A percentile compares a stretch with the other conserved stretches of the same genome.
phyloP scores from a whole-genome alignment of 2,888 invertebrate species.

The Amphimallon solstitiale region DNA sequence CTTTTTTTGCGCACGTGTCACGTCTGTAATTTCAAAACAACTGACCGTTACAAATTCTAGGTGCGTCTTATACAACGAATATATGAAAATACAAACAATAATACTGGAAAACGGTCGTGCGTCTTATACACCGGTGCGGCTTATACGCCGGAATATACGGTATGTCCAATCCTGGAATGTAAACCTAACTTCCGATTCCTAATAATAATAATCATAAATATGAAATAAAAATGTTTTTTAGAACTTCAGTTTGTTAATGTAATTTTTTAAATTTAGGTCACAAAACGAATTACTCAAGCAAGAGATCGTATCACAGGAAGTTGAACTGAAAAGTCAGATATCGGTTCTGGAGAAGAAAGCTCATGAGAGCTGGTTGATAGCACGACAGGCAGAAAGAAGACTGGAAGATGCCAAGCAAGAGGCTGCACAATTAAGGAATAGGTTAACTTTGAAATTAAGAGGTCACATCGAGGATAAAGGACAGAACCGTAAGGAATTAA shows the following conservation, averaged over 20 bases:
- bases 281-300: constrained; percentile 75
- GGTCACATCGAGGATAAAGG: constrained; percentile 64
- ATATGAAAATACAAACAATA: too few species aligned
- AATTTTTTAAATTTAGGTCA: constrained; percentile 57
- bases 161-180: too few species aligned
- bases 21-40: too few species aligned
- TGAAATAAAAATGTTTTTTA: too few species aligned
- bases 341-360: constrained; percentile 84
- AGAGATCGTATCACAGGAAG: constrained; percentile 88
- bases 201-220: too few species aligned
- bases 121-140: too few species aligned
- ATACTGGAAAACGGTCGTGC: too few species aligned
- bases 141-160: too few species aligned
- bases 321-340: constrained; percentile 74
- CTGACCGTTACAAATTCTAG: too few species aligned
- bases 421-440: constrained; percentile 72
- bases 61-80: too few species aligned
- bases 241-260: constrained; percentile 10
- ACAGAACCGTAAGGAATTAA: constrained; percentile 64
- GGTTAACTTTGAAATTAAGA: constrained; percentile 68
- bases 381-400: constrained; percentile 83
- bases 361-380: constrained; percentile 87
- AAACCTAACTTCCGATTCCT: too few species aligned
- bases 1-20: too few species aligned
- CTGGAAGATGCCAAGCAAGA: constrained; percentile 83